These are phyloP conservation scores for Myotis findleyi DNA, from an alignment of 2,797 vertebrate species.

Conservation along the genomic window DNA sequence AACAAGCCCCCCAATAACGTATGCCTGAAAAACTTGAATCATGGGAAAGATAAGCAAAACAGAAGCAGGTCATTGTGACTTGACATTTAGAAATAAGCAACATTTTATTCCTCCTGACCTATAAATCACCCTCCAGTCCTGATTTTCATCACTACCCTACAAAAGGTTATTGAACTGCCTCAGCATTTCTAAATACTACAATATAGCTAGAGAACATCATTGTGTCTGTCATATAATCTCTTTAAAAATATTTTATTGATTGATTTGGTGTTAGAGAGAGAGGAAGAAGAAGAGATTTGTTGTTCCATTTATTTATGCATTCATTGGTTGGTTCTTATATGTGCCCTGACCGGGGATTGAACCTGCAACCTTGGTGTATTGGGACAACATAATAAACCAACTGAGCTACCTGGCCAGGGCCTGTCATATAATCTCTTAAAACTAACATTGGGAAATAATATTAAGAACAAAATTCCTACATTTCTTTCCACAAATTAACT, in stretches of 20 bases:
- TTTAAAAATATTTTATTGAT: background rate
- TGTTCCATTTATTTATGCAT: background rate
- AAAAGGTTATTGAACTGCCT: background rate
- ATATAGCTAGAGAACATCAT: background rate
- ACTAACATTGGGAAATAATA: background rate
- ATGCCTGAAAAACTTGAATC: slow-evolving; percentile 32
- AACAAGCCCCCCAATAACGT: background rate
- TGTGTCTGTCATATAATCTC: background rate
- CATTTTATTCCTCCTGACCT: background rate
- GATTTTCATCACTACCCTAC: background rate
- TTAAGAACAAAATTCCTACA: background rate
- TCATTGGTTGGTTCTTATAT: background rate
- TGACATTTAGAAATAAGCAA: slow-evolving; percentile 39
- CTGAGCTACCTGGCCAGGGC: background rate
- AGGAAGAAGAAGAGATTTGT: background rate
- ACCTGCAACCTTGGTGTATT: background rate
- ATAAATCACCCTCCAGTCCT: slow-evolving; percentile 4
- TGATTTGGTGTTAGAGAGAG: background rate
- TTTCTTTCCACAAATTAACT: background rate
- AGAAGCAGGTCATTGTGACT: background rate
- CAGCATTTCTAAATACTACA: background rate
- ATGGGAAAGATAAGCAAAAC: background rate
- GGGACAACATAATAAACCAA: background rate
- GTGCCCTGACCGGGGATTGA: background rate
- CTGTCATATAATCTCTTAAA: background rate